A percentile compares a stretch with the other conserved stretches of the same genome.
Evolutionary conservation across 1,140 invertebrate species (phyloP).

Genomic region (Papilio glaucus): DNA sequence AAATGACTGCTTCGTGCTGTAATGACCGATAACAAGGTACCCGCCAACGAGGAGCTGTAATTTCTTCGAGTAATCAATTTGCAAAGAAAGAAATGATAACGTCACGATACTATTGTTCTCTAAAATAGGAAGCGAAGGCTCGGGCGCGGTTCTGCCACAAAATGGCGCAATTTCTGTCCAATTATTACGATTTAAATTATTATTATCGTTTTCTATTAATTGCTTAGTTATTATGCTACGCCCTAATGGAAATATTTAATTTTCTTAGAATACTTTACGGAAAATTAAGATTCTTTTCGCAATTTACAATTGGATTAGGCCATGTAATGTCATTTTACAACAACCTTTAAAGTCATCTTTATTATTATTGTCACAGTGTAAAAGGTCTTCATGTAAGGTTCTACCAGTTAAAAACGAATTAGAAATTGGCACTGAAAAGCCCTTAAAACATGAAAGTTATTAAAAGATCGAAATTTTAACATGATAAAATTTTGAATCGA

Average conservation of each 20-base stretch:
- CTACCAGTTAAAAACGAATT: too few species aligned
- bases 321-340: neutral
- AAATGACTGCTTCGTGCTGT: neutral
- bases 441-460: too few species aligned
- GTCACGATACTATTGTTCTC: slow-evolving; percentile 5
- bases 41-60: neutral
- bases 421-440: too few species aligned
- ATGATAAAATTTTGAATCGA: too few species aligned
- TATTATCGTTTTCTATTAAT: neutral
- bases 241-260: neutral
- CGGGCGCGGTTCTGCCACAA: slow-evolving; percentile 4
- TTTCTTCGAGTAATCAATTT: neutral
- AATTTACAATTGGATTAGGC: neutral
- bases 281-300: neutral
- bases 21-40: neutral
- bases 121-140: neutral
- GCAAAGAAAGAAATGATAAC: neutral
- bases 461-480: too few species aligned
- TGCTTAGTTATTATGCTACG: neutral
- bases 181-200: neutral
- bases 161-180: slow-evolving; percentile 1
- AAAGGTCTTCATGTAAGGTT: too few species aligned
- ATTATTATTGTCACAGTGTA: too few species aligned
- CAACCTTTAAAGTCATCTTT: too few species aligned
- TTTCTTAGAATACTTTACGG: neutral